A percentile compares a stretch with the other conserved stretches of the same genome.
These are phyloP conservation scores for Phrynocephalus forsythii DNA, from an alignment of 2,797 vertebrate species.

Conservation along the genomic window DNA sequence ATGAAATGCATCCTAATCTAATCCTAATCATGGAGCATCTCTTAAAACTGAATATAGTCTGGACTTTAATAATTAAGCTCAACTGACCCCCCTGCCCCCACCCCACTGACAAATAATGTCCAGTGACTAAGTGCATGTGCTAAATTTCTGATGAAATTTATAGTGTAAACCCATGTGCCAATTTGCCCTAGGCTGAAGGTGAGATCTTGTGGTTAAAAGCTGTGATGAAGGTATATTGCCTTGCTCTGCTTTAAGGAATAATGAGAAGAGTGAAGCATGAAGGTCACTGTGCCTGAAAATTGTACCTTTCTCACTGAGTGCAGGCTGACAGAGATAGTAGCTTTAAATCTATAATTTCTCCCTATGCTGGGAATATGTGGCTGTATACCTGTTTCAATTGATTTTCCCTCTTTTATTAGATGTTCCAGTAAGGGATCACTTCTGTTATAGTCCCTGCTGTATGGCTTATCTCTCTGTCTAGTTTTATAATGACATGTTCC, in stretches of 20 bases:
- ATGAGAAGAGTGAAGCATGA: slow-evolving; percentile 31
- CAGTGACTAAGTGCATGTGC: neutral
- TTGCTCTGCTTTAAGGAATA: slow-evolving; percentile 27
- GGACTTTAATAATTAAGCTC: neutral
- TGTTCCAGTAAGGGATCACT: slow-evolving; percentile 14
- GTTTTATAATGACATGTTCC: slow-evolving; percentile 19
- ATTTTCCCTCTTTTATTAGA: slow-evolving; percentile 26
- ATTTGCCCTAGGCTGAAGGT: neutral
- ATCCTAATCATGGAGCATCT: neutral
- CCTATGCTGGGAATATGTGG: slow-evolving; percentile 28
- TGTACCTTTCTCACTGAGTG: slow-evolving; percentile 2
- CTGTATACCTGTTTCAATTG: slow-evolving; percentile 34
- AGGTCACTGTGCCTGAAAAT: slow-evolving; percentile 13
- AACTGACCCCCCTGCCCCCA: too few species aligned
- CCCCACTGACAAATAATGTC: neutral
- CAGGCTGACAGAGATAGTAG: slow-evolving; percentile 3
- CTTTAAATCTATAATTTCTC: slow-evolving; percentile 44
- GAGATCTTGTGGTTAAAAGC: slow-evolving; percentile 9
- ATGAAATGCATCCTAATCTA: too few species aligned
- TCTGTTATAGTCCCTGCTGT: neutral
- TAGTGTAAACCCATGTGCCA: neutral
- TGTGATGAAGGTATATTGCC: slow-evolving; percentile 23
- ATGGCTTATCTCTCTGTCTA: slow-evolving; percentile 29
- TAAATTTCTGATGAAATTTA: slow-evolving; percentile 19
- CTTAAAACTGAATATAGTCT: neutral